Evolutionary conservation across 1,140 invertebrate species (phyloP), one percentile per base, ranked within the genome.

Genomic region (Thaumetopoea pityocampa): DNA sequence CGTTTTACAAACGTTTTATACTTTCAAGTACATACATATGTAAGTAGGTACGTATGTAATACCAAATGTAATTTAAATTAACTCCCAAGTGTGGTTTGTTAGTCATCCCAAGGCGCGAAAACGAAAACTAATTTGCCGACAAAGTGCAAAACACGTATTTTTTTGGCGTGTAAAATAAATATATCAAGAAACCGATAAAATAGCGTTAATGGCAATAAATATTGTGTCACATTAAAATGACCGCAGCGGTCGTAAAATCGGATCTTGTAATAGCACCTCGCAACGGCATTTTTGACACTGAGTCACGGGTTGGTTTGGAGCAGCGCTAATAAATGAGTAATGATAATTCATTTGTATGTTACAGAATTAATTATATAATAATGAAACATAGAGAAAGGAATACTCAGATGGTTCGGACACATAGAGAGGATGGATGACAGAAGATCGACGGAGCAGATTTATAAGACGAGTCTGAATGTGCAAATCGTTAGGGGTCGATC

Each of bases 231-330:
- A 30, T 41, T 32, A 30, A 32, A 23, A 43, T 43, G 44, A 56
- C 49, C 58, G 33, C 53, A 33, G 28, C 12, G 32, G 41, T 53
- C 44, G 45, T 62, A 57, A 61, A 61, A 56, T 41, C 44, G 23
- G 30, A 54, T 41, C 17, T 30, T 23, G 11, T 12, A 45, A 14
- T 6, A 8, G 14, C 24, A 22, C 29, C 19, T 34, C 15, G 6
- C 12, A 34, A 43, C 20, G 5, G 8, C 22, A 26, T 43, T 27
- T 20, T 43, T 43, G 29, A 43, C 30, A 19, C 43, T 43, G 43
- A 36, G 3, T 52, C 42, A 51, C n/a, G 17, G 7, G 26, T n/a
- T 3, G 36, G 27, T 41, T 41, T 17, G 37, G 26, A 12, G n/a
- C n/a, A n/a, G n/a, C n/a, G n/a, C n/a, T n/a, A n/a, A n/a, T n/a